These are phyloP conservation scores for Anthophora plumipes DNA, from an alignment of 2,888 invertebrate species.

Conservation along the genomic window DNA sequence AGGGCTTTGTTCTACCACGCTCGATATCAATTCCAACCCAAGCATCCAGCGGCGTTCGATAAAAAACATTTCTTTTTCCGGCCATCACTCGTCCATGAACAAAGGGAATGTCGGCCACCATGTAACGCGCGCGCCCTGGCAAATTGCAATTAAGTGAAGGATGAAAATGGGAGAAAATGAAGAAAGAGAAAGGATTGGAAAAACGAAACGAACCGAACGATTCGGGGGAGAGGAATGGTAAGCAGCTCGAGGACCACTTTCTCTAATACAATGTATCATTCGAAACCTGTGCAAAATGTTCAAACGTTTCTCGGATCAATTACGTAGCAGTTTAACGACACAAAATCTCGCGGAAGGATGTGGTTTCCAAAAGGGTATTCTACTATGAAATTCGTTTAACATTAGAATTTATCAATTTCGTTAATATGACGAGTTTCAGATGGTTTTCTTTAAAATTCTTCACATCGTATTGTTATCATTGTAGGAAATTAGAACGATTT, in stretches of 20 bases:
- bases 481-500: too few relatives aligned
- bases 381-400: too few relatives aligned
- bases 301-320: too few relatives aligned
- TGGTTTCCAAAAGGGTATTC: too few relatives aligned
- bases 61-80: background rate
- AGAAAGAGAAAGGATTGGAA: background rate
- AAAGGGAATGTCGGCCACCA: constrained; percentile 3
- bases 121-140: constrained; percentile 1
- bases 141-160: constrained; percentile 20
- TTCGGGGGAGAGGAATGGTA: background rate
- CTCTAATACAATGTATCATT: background rate
- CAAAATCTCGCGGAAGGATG: too few relatives aligned
- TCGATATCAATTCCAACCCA: constrained; percentile 35
- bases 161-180: constrained; percentile 3
- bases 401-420: too few relatives aligned
- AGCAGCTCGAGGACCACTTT: background rate
- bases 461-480: too few relatives aligned
- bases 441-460: too few relatives aligned
- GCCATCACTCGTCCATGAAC: background rate
- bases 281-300: background rate
- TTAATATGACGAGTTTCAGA: too few relatives aligned
- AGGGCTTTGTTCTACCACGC: constrained; percentile 41
- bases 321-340: too few relatives aligned
- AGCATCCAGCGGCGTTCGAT: constrained; percentile 10
- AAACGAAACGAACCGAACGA: too few relatives aligned